Evolutionary conservation across 1,140 invertebrate genomes (phyloP), one percentile per base, ranked within the genome.

Genomic region (Papilio xuthus): DNA sequence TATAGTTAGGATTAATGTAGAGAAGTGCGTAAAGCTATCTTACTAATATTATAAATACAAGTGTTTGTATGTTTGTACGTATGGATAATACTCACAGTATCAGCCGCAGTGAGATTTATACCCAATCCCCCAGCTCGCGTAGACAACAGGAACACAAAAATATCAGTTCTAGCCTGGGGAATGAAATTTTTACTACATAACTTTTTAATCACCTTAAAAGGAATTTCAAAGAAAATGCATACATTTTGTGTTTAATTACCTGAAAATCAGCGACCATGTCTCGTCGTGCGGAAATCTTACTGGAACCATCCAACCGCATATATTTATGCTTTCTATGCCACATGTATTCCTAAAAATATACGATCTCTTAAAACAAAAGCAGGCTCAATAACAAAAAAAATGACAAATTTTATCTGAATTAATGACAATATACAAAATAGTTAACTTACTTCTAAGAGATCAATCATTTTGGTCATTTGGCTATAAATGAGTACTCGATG

Each of bases 391-490:
- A 28, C 12, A 67, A 32, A 67, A 56, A 4, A 20, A 56, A 2
- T 56, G 7, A 9, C 42, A 13, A 12, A 44, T 13, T 13, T 13
- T 10, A 13, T 13, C 2, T 12, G 13, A 13, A 44, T 44, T 12
- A 44, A 8, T 44, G 10, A 44, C 42, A 15, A 47, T 15, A 47
- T 47, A 23, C n/a, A 26, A 26, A 76, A 71, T 60, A 50, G 15
- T 32, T 32, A 37, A 80, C 82, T 92, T 91, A 98, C 98, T 95
- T 99, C 98, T 63, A 99, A 91, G 28, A 99, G 94, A 92, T 99
- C 98, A 83, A 99, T 98, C 98, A 99, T 99, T 90, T 98, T 97
- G 0, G 98, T 99, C 98, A 99, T 99, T 93, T 99, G 98, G 7
- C 98, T 99, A 92, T 99, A 99, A 84, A 99, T 98, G 9, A 99